Percentiles rank a stretch among this genome's conserved stretches.
These are phyloP conservation scores for Cassiopea andromeda DNA, from an alignment of 30 jellyfish, hydroid and myxozoan species.

Conservation along the genomic window DNA sequence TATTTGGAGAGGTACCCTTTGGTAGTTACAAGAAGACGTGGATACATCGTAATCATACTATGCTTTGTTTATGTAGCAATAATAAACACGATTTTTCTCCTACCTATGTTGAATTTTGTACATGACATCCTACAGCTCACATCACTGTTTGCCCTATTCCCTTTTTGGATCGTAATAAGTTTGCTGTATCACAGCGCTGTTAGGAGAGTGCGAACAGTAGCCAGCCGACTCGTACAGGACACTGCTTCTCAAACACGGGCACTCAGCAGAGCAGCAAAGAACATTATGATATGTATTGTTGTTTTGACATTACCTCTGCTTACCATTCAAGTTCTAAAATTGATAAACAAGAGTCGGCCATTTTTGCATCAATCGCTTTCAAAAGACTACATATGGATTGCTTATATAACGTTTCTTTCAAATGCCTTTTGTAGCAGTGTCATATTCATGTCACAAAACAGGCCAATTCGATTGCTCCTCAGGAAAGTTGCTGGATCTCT, in stretches of 20 bases:
- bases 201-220: neutral
- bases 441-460: neutral
- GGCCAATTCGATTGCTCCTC: neutral
- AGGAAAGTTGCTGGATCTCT: neutral
- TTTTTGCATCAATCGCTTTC: neutral
- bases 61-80: neutral
- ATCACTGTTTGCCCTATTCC: neutral
- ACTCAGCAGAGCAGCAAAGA: neutral
- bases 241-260: neutral
- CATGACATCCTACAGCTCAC: neutral
- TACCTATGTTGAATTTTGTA: neutral
- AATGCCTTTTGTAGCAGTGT: slow-evolving; percentile 9
- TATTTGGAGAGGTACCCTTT: neutral
- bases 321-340: neutral
- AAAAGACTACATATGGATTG: neutral
- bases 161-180: neutral
- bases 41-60: neutral
- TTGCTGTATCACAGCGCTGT: neutral
- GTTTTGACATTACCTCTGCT: neutral
- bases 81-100: neutral
- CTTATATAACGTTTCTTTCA: neutral
- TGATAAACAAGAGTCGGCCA: neutral
- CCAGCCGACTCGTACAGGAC: neutral
- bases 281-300: neutral
- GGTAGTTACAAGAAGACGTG: neutral